phyloP scores from a whole-genome alignment of 2,113 vertebrate genomes.

The Micronycteris hirsuta region DNA sequence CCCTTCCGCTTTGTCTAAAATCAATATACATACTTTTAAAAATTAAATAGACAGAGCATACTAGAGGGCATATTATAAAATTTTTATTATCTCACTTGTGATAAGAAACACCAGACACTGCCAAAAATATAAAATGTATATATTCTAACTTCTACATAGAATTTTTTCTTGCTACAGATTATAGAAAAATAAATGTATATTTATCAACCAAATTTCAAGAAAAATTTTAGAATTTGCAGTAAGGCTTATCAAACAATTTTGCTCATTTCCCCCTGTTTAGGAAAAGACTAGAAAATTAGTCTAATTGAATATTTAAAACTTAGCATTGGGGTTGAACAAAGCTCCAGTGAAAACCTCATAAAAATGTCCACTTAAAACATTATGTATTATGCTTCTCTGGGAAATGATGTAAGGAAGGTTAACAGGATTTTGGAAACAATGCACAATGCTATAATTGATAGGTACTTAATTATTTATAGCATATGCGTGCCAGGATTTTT shows the following conservation, averaged over 20 bases:
- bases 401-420: slow-evolving; percentile 43
- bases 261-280: not conserved
- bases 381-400: not conserved
- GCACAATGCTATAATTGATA: slow-evolving; percentile 37
- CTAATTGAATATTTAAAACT: slow-evolving; percentile 27
- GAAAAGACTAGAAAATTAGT: slow-evolving; percentile 14
- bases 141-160: slow-evolving; percentile 1
- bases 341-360: slow-evolving; percentile 24
- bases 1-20: no score
- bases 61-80: not conserved
- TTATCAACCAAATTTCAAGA: not conserved
- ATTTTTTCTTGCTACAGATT: not conserved
- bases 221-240: not conserved
- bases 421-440: slow-evolving; percentile 50
- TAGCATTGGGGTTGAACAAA: slow-evolving; percentile 18
- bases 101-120: not conserved
- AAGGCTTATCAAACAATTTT: slow-evolving; percentile 20
- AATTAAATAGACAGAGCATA: not conserved
- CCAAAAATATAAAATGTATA: not conserved
- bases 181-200: not conserved
- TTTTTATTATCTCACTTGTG: not conserved
- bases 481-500: slow-evolving; percentile 28
- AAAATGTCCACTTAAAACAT: slow-evolving; percentile 38
- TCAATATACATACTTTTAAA: no score
- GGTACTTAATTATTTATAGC: slow-evolving; percentile 29